Conservation (phyloP, 2,797 vertebrate genomes). For the Hypotaenidia philippensis region DNA sequence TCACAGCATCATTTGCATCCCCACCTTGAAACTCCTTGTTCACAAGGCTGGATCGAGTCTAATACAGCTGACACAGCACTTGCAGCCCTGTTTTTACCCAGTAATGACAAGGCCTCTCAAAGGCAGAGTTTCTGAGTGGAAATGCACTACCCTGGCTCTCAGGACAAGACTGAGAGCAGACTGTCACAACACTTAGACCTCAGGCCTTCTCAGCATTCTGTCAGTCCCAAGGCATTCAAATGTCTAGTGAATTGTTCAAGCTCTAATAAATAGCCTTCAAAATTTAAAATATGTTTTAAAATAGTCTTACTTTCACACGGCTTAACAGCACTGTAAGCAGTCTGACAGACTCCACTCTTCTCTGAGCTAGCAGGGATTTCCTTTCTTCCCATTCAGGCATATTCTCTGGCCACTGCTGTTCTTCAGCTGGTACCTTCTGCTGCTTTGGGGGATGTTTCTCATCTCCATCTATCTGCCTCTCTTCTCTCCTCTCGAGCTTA, state of each 20-base stretch:
- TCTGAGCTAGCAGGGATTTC: slow-evolving; percentile 81
- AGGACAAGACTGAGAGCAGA: neutral
- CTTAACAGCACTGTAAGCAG: slow-evolving; percentile 82
- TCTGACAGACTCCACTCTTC: slow-evolving; percentile 79
- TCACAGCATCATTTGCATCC: neutral
- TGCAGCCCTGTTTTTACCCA: neutral
- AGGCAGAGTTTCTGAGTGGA: neutral
- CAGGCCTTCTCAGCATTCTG: neutral
- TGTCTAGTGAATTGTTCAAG: neutral
- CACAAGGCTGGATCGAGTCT: neutral
- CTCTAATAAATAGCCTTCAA: neutral
- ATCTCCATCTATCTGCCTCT: slow-evolving; percentile 77
- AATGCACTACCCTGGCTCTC: neutral
- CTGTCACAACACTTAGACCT: neutral
- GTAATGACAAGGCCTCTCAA: neutral
- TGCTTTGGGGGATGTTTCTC: slow-evolving; percentile 68
- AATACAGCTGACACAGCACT: neutral
- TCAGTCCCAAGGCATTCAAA: neutral
- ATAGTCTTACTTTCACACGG: slow-evolving; percentile 80
- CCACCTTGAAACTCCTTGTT: neutral
- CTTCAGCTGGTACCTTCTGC: slow-evolving; percentile 66
- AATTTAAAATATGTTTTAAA: slow-evolving; percentile 55
- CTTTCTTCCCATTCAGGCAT: slow-evolving; percentile 82
- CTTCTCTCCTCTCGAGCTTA: slow-evolving; percentile 75
- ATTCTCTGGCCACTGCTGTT: slow-evolving; percentile 66